Evolutionary conservation across 2,888 invertebrate species (phyloP), one percentile per base, ranked within the genome.

Genomic region (Iphiclides podalirius): DNA sequence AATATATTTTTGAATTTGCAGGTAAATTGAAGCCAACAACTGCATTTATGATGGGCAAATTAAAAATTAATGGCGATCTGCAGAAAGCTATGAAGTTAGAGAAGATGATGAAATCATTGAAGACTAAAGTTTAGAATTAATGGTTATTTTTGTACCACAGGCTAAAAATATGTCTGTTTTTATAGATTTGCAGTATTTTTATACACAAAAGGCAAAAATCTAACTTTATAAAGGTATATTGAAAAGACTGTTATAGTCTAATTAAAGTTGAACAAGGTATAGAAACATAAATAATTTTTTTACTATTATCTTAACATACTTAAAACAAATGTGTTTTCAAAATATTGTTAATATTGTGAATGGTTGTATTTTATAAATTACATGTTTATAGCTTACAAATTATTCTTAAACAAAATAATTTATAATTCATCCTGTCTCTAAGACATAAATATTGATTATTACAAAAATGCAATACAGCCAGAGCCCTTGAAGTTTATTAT

Each of bases 31-130:
- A 97, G 71, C 95, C 99, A 1, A 93, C 98, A 0, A 92, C 93
- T 1, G 98, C 99, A 0, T 98, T 97, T 80, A 98, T 99, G 97
- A 94, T 94, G 72, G 98, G 98, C 43, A 98, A 98, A 81, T 85
- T 99, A 62, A 98, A 98, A 86, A 96, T 99, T 60, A 91, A 90
- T 57, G 98, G 99, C 0, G 96, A 98, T 72, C 89, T 99, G 65
- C 95, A 94, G 64, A 95, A 97, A 73, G 99, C 98, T 0, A 94
- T 98, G 93, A 98, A 98, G 74, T 86, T 99, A 52, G 98, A 98
- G 73, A 95, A 95, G 72, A 90, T 98, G 56, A 95, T 98, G 95
- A 90, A 90, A 38, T 92, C 93, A 20, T 86, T 96, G n/a, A 95
- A 95, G 67, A 90, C 92, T 31, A 94, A 87, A 59, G 72, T 67